These are phyloP conservation scores for Catostylus mosaicus DNA, from an alignment of 30 jellyfish, hydroid and myxozoan genomes.

Conservation along the genomic window DNA sequence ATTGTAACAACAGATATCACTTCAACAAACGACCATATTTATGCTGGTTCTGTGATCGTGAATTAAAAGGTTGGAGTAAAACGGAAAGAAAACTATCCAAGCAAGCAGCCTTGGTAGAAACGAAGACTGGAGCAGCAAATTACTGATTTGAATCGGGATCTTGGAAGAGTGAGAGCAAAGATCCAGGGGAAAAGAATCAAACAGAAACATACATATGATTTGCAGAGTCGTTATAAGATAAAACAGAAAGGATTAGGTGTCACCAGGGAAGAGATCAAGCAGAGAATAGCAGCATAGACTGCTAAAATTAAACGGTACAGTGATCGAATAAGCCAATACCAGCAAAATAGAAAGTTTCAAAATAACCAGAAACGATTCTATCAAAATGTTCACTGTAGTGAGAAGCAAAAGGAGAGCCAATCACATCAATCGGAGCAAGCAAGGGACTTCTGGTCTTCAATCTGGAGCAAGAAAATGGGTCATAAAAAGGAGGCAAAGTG, in stretches of 20 bases:
- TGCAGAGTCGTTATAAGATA: background rate
- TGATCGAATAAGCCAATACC: slow-evolving; percentile 17
- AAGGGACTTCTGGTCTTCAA: slow-evolving; percentile 30
- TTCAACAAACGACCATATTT: too few relatives aligned
- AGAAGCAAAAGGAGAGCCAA: slow-evolving; percentile 27
- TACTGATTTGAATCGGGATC: slow-evolving; percentile 6
- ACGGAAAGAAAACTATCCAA: background rate
- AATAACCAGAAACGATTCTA: too few relatives aligned
- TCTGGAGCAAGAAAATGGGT: slow-evolving; percentile 35
- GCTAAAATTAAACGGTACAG: background rate
- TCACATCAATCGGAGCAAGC: slow-evolving; percentile 18
- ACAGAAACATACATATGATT: background rate
- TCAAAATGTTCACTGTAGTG: slow-evolving; percentile 15
- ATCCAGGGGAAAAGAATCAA: slow-evolving; percentile 9
- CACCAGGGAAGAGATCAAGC: slow-evolving; percentile 13
- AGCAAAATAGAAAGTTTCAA: background rate
- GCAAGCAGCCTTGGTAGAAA: slow-evolving; percentile 10
- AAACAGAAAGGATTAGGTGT: slow-evolving; percentile 3
- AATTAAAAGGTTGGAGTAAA: background rate
- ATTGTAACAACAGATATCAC: too few relatives aligned
- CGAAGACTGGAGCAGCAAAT: slow-evolving; percentile 14
- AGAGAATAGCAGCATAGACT: background rate
- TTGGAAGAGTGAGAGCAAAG: slow-evolving; percentile 14
- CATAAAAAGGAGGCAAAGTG: slow-evolving; percentile 26
- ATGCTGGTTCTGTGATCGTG: background rate